Evolutionary conservation across 2,797 vertebrate genomes (phyloP), one percentile per base, ranked within the genome.

Genomic region (Rallus crepitans): DNA sequence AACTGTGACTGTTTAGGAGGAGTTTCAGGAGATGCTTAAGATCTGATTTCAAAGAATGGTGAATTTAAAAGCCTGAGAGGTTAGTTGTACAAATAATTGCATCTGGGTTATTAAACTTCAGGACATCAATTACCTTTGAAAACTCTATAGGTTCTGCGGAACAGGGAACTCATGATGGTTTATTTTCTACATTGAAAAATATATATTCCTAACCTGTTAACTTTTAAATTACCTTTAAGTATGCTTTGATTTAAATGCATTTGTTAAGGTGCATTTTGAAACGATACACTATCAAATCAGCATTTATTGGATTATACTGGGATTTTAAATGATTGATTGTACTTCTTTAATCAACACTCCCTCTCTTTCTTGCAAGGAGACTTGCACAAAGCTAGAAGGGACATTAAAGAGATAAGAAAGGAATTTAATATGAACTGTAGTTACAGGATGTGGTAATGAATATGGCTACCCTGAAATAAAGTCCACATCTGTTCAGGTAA

Each of bases 401-500:
- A 60, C 79, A 60, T 79, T 50, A n/a, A n/a, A 77, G 40, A 90
- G 94, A 91, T 90, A 96, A 86, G 40, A 23, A 90, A 88, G 24
- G 91, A 94, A 86, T 94, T 81, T 81, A 91, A 69, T 87, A 70
- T 45, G 78, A 94, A 73, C 42, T 63, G 16, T 33, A 72, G 47
- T 64, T 50, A 69, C 30, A 82, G 77, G 48, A 93, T 90, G 42
- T 37, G 35, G 87, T 79, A 47, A 93, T 70, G 55, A 91, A 50
- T 82, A 90, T 4, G 13, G 12, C 28, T 77, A 28, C 24, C 31
- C 20, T 28, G 37, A 91, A 83, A 94, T 24, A 56, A 80, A 88
- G 42, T 53, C 21, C 77, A 84, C 80, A 93, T 94, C 87, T 94
- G 66, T 89, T 93, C 85, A 95, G 85, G 80, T 91, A 94, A 83